A percentile compares a stretch with the other conserved stretches of the same genome.
phyloP scores from a whole-genome alignment of 2,888 invertebrate genomes.

The Hyposoter dolosus region DNA sequence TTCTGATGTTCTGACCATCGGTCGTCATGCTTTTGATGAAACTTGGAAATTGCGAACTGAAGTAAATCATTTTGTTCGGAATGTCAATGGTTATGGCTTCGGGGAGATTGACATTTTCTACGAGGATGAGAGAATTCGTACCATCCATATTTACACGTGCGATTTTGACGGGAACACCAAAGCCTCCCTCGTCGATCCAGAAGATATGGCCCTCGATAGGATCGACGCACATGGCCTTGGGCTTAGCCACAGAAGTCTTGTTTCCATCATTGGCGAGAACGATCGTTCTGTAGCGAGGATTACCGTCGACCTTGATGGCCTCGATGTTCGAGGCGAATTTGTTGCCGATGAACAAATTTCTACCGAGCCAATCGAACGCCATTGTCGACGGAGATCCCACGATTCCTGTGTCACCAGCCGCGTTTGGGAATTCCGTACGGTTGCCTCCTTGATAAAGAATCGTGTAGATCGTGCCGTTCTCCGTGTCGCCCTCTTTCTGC shows the following conservation, averaged over 20 bases:
- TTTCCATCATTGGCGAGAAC: constrained; percentile 96
- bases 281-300: constrained; percentile 92
- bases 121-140: constrained; percentile 90
- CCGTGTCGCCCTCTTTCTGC: constrained; percentile 89
- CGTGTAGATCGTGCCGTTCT: constrained; percentile 93
- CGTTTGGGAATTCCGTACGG: constrained; percentile 92
- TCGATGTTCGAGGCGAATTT: constrained; percentile 96
- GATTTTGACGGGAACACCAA: constrained; percentile 95
- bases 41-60: constrained; percentile 92
- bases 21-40: constrained; percentile 90
- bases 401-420: constrained; percentile 90
- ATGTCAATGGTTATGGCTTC: constrained; percentile 95
- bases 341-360: constrained; percentile 97
- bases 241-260: constrained; percentile 93
- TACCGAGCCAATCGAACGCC: constrained; percentile 98
- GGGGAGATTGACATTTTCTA: constrained; percentile 90
- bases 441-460: constrained; percentile 95
- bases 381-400: constrained; percentile 96
- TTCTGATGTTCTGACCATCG: constrained; percentile 89
- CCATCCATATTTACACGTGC: constrained; percentile 98
- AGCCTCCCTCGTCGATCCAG: constrained; percentile 98
- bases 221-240: constrained; percentile 95
- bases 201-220: constrained; percentile 96
- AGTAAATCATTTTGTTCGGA: constrained; percentile 94
- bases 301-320: constrained; percentile 94